phyloP scores from a whole-genome alignment of 2,888 invertebrate genomes.

The Eristalis arbustorum region DNA sequence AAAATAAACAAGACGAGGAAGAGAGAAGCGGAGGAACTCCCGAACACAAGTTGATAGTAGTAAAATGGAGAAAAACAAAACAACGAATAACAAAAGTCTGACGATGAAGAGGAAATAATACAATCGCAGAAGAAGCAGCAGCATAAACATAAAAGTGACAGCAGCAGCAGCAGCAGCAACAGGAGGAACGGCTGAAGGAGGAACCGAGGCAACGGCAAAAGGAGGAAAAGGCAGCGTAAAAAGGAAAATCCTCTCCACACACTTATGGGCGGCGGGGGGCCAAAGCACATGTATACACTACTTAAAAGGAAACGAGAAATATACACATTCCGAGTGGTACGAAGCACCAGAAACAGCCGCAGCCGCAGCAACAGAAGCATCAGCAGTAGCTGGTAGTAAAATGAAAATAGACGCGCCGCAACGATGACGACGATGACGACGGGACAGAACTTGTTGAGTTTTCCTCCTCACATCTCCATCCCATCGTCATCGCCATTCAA shows the following conservation, averaged over 20 bases:
- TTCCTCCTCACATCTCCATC: slow-evolving; percentile 18
- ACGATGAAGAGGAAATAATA: slow-evolving; percentile 62
- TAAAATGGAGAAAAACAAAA: slow-evolving; percentile 51
- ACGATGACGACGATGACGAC: slow-evolving; percentile 6
- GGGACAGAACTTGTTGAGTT: slow-evolving; percentile 68
- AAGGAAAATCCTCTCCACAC: slow-evolving; percentile 68
- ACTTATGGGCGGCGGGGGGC: slow-evolving; percentile 52
- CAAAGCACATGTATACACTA: slow-evolving; percentile 53
- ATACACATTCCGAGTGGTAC: slow-evolving; percentile 22
- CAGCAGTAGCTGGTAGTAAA: slow-evolving; percentile 37
- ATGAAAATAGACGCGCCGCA: slow-evolving; percentile 45
- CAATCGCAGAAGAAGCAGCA: slow-evolving; percentile 57
- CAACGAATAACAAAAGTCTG: slow-evolving; percentile 41
- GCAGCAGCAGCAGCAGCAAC: background rate
- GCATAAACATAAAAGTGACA: slow-evolving; percentile 38
- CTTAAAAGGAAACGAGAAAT: slow-evolving; percentile 52
- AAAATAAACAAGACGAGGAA: slow-evolving; percentile 20
- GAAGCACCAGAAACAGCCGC: slow-evolving; percentile 2
- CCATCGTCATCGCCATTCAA: background rate
- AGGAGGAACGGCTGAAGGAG: background rate
- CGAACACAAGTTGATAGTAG: slow-evolving; percentile 66
- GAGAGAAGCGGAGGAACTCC: slow-evolving; percentile 45
- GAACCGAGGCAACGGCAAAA: background rate
- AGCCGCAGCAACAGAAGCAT: slow-evolving; percentile 19
- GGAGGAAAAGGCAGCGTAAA: slow-evolving; percentile 41